Conservation (phyloP, 2,797 vertebrate species). For the Cynopterus sphinx region DNA sequence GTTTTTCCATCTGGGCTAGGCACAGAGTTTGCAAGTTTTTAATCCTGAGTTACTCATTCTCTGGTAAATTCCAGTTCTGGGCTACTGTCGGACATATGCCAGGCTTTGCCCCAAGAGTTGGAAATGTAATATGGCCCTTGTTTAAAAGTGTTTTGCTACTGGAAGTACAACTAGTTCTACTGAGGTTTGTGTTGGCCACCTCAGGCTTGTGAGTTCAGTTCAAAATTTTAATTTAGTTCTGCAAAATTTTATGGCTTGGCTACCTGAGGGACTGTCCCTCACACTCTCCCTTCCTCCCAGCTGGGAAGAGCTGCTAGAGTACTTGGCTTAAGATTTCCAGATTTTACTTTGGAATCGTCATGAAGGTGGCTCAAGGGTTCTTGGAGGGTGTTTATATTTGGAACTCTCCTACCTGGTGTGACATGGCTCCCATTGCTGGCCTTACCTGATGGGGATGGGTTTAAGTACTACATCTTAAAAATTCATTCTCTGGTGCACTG, state of each 20-base stretch:
- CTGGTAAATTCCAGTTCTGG: conserved; percentile 48
- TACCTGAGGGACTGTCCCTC: background rate
- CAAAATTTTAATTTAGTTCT: conserved; percentile 18
- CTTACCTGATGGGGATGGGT: background rate
- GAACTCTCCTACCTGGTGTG: background rate
- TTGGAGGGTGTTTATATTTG: conserved; percentile 20
- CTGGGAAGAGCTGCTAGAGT: conserved; percentile 10
- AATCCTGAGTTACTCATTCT: conserved; percentile 47
- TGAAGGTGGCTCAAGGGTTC: conserved; percentile 21
- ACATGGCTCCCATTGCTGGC: background rate
- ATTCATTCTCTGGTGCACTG: background rate
- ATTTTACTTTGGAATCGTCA: conserved; percentile 34
- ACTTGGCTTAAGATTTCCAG: conserved; percentile 25
- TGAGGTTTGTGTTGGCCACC: conserved; percentile 58
- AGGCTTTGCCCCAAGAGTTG: conserved; percentile 25
- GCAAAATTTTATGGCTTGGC: conserved; percentile 48
- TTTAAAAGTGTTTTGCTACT: conserved; percentile 64
- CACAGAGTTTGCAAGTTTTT: conserved; percentile 46
- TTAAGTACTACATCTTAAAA: background rate
- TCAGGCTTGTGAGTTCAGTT: conserved; percentile 37
- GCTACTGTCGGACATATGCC: background rate
- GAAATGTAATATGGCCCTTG: conserved; percentile 14
- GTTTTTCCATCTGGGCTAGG: conserved; percentile 70
- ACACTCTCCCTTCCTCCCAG: background rate
- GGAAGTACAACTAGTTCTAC: conserved; percentile 64